Evolutionary conservation across 1,140 invertebrate species (phyloP).

Genomic region (Mya arenaria): DNA sequence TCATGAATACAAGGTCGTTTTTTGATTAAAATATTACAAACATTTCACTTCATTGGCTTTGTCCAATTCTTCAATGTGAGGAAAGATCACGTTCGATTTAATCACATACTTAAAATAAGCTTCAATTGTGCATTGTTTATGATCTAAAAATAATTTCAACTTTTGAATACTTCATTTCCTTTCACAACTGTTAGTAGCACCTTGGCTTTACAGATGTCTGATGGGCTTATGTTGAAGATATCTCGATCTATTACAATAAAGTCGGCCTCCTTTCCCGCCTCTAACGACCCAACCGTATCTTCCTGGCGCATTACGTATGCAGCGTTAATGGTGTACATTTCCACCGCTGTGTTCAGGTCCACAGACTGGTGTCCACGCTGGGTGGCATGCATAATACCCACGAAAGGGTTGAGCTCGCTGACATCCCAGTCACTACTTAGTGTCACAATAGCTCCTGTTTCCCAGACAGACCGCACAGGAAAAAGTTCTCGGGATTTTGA

Average conservation of each 20-base stretch:
- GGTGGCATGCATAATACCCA: conserved; percentile 46
- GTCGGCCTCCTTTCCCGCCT: conserved; percentile 53
- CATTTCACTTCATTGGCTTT: too few relatives aligned
- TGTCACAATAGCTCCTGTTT: conserved; percentile 40
- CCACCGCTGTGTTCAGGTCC: conserved; percentile 42
- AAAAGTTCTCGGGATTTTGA: conserved; percentile 35
- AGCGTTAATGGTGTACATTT: conserved; percentile 59
- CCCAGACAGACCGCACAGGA: conserved; percentile 29
- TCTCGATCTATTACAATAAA: conserved; percentile 53
- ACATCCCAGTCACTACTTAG: conserved; percentile 62
- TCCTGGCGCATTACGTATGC: conserved; percentile 60
- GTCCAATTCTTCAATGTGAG: too few relatives aligned
- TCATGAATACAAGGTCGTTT: too few relatives aligned
- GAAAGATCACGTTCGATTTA: too few relatives aligned
- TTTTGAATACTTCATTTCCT: too few relatives aligned
- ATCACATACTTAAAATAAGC: too few relatives aligned
- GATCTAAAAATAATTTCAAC: too few relatives aligned
- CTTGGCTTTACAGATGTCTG: too few relatives aligned
- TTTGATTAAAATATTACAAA: too few relatives aligned
- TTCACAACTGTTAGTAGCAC: too few relatives aligned
- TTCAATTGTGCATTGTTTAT: too few relatives aligned
- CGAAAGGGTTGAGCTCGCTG: conserved; percentile 49
- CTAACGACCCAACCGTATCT: conserved; percentile 39
- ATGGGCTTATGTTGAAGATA: conserved; percentile 48
- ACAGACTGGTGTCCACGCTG: conserved; percentile 47